phyloP scores from a whole-genome alignment of 2,113 vertebrate species.

The Zosterops hypoxanthus region DNA sequence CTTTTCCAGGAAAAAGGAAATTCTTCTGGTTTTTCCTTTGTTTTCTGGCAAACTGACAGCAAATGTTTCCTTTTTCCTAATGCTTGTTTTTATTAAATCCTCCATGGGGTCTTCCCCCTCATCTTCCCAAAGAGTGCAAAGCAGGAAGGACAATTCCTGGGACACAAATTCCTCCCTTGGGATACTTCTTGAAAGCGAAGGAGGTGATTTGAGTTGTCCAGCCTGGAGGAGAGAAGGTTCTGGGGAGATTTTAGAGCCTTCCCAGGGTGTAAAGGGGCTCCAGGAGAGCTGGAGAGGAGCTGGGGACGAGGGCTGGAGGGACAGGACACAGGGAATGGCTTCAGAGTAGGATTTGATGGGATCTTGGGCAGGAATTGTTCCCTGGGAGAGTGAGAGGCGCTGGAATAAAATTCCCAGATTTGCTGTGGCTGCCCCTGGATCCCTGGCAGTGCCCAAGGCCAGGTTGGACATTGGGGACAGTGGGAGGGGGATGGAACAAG shows the following conservation, averaged over 20 bases:
- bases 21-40: background rate
- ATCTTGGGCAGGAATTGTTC: background rate
- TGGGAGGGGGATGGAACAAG: background rate
- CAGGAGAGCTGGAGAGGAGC: background rate
- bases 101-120: background rate
- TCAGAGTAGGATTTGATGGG: accelerated
- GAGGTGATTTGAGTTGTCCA: background rate
- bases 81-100: background rate
- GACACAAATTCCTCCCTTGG: background rate
- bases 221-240: background rate
- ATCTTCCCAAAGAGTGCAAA: background rate
- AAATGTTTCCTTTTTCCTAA: background rate
- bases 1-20: background rate
- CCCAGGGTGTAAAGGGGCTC: background rate
- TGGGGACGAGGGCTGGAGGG: accelerated
- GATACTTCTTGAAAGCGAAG: background rate
- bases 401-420: background rate
- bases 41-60: background rate
- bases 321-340: background rate
- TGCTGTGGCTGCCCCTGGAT: background rate
- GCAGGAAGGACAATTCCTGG: background rate
- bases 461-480: background rate
- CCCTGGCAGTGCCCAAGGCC: background rate
- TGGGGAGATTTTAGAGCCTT: background rate
- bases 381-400: background rate